Evolutionary conservation across 2,888 invertebrate genomes (phyloP).

Genomic region (Teleogryllus oceanicus): DNA sequence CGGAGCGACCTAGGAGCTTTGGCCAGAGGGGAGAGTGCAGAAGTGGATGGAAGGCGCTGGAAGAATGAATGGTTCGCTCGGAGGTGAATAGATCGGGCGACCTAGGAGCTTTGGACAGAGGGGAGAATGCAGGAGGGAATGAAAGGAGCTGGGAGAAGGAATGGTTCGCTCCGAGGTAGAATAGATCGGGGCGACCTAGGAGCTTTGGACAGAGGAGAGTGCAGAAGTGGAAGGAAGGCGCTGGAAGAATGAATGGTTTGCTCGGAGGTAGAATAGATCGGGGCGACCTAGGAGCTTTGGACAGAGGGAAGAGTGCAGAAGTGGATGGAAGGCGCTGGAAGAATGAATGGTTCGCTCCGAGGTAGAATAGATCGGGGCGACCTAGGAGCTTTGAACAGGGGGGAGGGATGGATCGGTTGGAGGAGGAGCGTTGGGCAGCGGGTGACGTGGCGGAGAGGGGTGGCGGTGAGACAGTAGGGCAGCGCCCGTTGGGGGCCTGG

Average conservation of each 20-base stretch:
- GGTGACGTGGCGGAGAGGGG: background rate
- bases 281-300: background rate
- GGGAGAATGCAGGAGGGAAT: no score
- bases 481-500: background rate
- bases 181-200: no score
- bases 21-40: no score
- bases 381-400: slow-evolving; percentile 30
- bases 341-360: background rate
- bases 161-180: no score
- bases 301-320: slow-evolving; percentile 21
- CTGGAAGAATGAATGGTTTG: no score
- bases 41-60: slow-evolving; percentile 38
- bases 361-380: slow-evolving; percentile 32
- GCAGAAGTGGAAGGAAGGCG: no score
- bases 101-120: no score
- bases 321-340: slow-evolving; percentile 27
- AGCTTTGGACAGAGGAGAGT: no score
- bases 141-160: no score
- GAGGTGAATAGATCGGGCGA: background rate
- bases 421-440: background rate
- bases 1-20: no score
- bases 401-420: slow-evolving; percentile 24
- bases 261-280: no score
- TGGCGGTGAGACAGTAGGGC: background rate
- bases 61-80: slow-evolving; percentile 34